Conservation (phyloP, 2,113 vertebrate species). For the Hemicordylus capensis region DNA sequence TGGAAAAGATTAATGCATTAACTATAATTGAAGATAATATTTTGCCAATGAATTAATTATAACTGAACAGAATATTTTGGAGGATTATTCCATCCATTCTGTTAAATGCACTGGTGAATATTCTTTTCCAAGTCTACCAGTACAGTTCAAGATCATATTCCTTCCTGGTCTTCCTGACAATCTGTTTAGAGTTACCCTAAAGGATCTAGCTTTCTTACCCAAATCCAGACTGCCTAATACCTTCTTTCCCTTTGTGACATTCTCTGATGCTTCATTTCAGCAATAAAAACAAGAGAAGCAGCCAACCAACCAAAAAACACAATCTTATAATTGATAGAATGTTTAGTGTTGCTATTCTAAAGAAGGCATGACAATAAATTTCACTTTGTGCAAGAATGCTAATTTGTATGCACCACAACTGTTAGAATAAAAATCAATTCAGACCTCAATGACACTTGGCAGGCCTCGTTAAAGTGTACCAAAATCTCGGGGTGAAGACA, state of each 20-base stretch:
- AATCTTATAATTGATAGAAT: slow-evolving; percentile 34
- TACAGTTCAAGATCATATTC: not conserved
- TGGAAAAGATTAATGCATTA: too few species aligned
- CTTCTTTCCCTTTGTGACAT: not conserved
- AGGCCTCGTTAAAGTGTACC: slow-evolving; percentile 54
- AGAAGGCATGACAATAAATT: slow-evolving; percentile 59
- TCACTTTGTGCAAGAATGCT: slow-evolving; percentile 40
- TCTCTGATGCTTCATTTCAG: not conserved
- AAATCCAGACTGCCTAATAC: not conserved
- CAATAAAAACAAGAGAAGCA: slow-evolving; percentile 25
- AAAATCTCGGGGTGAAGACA: slow-evolving; percentile 45
- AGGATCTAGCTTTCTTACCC: not conserved
- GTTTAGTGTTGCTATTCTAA: slow-evolving; percentile 37
- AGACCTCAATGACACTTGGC: slow-evolving; percentile 62
- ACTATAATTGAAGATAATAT: too few species aligned
- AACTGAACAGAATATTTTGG: too few species aligned
- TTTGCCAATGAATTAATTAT: too few species aligned
- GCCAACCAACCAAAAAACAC: slow-evolving; percentile 28
- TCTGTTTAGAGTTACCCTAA: not conserved
- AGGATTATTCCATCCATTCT: too few species aligned
- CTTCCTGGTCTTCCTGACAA: not conserved
- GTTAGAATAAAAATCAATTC: slow-evolving; percentile 65
- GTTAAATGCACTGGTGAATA: too few species aligned
- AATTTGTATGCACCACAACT: slow-evolving; percentile 66
- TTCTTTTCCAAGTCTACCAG: too few species aligned